Base-by-base conservation (phyloP, 2,888 invertebrate species). In the Pardosa pseudoannulata region DNA sequence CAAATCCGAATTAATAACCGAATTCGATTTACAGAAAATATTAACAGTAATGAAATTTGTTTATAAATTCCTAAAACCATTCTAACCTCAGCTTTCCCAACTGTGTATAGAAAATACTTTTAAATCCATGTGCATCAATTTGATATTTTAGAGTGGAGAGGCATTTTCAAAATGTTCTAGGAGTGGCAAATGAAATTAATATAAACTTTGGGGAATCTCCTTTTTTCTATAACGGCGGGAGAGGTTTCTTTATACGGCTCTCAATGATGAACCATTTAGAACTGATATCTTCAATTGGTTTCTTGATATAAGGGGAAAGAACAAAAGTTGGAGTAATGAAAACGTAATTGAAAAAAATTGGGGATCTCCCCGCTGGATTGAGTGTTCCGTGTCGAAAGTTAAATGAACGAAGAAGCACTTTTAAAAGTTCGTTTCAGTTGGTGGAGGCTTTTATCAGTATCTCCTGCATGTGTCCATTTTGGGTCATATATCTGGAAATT, bases 281-380 rank as follows among this genome's bases (percentile, higher is more conserved):
- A 71, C 64, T 83, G 76, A 83, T 83, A 65, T 46, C 75, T 39
- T 72, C 82, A 83, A 83, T 76, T 29, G 68, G 68, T 74, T 68
- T 50, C 73, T 13, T 28, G 32, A 29, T 46, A 71, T 65, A 76
- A 76, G 36, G 39, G 50, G 76, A 68, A 64, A 82, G 62, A 50
- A 65, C 73, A 50, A 80, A 67, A 73, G 67, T 73, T 64, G 46
- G 39, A 67, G 73, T 81, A 81, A 81, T 81, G 81, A 81, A 81
- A 81, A 81, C 74, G 81, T 81, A 81, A 81, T 81, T 81, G 81
- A 56, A 81, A 36, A 56, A 67, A 41, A 70, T 62, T 13, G 6
- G 62, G 23, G 11, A 31, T 50, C 50, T 29, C 46, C 68, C 73
- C 19, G 6, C 9, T 31, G 81, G 11, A 74, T 74, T 41, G 64